Percentiles rank a stretch among this genome's conserved stretches.
These are phyloP conservation scores for Hydropsyche betteni DNA, from an alignment of 2,888 invertebrate species.

Conservation along the genomic window DNA sequence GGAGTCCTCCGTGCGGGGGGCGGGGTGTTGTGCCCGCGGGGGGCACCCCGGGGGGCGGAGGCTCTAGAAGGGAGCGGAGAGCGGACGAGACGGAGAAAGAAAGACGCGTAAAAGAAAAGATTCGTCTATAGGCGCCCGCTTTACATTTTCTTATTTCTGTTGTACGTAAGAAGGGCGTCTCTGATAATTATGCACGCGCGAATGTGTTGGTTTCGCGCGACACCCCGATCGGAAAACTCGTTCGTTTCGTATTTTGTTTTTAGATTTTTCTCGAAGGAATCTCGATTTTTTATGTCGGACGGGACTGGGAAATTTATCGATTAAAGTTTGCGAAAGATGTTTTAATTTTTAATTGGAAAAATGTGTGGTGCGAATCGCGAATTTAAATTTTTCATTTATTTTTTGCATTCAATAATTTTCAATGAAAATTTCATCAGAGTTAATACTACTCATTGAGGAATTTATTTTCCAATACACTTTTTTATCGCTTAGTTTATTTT, in stretches of 20 bases:
- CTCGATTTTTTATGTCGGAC: too few species aligned
- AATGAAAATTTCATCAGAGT: too few species aligned
- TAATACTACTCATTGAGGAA: too few species aligned
- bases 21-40: background rate
- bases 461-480: too few species aligned
- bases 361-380: too few species aligned
- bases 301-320: too few species aligned
- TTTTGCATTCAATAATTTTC: too few species aligned
- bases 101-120: constrained; percentile 51
- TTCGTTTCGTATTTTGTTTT: background rate
- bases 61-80: constrained; percentile 22
- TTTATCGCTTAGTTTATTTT: too few species aligned
- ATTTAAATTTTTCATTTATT: too few species aligned
- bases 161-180: constrained; percentile 43
- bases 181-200: constrained; percentile 50
- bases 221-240: constrained; percentile 16
- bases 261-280: too few species aligned
- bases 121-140: constrained; percentile 45
- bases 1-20: constrained; percentile 29
- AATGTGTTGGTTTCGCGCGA: constrained; percentile 45
- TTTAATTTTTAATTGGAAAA: too few species aligned
- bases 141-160: constrained; percentile 48
- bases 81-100: constrained; percentile 45
- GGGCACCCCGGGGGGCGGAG: constrained; percentile 1
- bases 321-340: too few species aligned